Evolutionary conservation across 2,113 vertebrate species (phyloP).

Genomic region (Pterocles gutturalis): DNA sequence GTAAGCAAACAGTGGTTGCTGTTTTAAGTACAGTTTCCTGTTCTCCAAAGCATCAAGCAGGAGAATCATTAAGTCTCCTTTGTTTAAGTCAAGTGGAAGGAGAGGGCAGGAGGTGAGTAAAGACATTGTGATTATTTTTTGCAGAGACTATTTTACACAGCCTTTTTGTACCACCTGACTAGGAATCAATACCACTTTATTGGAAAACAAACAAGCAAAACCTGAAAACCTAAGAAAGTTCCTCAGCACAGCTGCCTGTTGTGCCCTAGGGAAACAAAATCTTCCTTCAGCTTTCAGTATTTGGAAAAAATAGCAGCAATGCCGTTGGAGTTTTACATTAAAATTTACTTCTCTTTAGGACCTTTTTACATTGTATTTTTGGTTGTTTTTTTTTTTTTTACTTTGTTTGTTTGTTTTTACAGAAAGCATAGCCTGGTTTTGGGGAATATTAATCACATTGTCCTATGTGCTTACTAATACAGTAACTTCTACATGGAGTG

Average conservation of each 20-base stretch:
- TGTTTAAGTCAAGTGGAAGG: neutral
- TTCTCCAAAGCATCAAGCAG: neutral
- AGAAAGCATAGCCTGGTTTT: neutral
- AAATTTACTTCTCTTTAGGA: neutral
- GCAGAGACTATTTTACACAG: neutral
- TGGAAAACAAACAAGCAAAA: conserved; percentile 54
- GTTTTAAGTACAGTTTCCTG: neutral
- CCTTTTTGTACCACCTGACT: conserved; percentile 3
- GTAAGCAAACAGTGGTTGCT: neutral
- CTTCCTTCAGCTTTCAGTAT: neutral
- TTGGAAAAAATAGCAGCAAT: neutral
- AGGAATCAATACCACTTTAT: conserved; percentile 18
- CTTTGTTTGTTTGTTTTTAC: neutral
- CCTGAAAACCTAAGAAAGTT: neutral
- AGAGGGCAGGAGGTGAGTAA: neutral
- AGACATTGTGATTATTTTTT: neutral
- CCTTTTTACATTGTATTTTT: neutral
- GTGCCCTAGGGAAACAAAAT: neutral
- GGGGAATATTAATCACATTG: neutral
- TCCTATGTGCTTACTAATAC: neutral
- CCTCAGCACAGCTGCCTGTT: neutral
- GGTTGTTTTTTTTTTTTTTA: neutral
- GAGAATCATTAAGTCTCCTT: neutral
- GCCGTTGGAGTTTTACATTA: neutral
- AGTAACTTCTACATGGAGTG: neutral